Percentiles rank a stretch among this genome's conserved stretches.
Conservation (phyloP, 1,140 invertebrate species). For the Dolichoris vasculosae region DNA sequence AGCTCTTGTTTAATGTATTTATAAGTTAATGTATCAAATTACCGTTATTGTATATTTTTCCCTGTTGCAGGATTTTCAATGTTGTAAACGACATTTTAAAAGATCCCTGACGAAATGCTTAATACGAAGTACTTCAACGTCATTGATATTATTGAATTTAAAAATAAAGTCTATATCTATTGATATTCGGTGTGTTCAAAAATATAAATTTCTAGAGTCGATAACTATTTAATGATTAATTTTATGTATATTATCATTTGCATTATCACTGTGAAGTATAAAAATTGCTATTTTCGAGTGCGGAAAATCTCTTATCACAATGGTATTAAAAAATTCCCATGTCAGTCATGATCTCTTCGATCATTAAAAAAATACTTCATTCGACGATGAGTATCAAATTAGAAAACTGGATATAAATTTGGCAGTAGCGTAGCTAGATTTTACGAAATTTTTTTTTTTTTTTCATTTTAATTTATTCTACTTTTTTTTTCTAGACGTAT, state of each 20-base stretch:
- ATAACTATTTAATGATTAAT: conserved; percentile 6
- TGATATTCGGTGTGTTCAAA: conserved; percentile 41
- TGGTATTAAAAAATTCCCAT: conserved; percentile 39
- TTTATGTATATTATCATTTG: conserved; percentile 16
- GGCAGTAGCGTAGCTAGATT: conserved; percentile 48
- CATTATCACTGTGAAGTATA: conserved; percentile 39
- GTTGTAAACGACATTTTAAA: conserved; percentile 22
- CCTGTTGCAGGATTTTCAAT: conserved; percentile 9
- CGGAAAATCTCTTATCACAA: conserved; percentile 50
- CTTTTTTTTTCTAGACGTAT: not conserved
- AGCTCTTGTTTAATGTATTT: conserved; percentile 45
- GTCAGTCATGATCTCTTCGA: conserved; percentile 3
- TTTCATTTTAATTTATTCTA: conserved; percentile 1
- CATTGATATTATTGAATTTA: conserved; percentile 43
- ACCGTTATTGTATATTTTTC: conserved; percentile 8
- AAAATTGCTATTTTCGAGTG: conserved; percentile 45
- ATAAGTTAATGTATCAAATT: conserved; percentile 39
- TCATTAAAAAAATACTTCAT: conserved; percentile 9
- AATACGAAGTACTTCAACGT: conserved; percentile 7
- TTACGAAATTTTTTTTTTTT: conserved; percentile 5
- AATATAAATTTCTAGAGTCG: conserved; percentile 46
- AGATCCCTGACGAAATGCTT: conserved; percentile 37
- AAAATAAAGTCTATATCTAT: conserved; percentile 43
- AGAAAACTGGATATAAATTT: conserved; percentile 22
- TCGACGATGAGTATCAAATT: not conserved